These are phyloP conservation scores for Drepana falcataria DNA, from an alignment of 2,888 invertebrate genomes.

Conservation along the genomic window DNA sequence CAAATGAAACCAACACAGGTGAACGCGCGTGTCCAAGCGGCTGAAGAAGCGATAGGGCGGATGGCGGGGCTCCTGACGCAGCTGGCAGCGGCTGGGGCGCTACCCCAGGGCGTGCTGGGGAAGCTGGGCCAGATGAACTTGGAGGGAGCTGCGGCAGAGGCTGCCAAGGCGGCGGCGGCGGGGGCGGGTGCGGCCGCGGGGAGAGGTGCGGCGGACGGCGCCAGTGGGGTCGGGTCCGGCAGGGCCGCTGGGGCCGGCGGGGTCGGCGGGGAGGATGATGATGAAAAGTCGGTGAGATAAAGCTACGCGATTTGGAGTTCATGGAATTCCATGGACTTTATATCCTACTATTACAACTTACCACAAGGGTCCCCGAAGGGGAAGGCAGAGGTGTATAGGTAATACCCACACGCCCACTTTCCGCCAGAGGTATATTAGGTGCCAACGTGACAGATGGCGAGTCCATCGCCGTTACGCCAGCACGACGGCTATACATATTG, in stretches of 20 bases:
- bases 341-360: too few relatives aligned
- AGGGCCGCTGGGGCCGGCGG: not conserved
- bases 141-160: constrained; percentile 4
- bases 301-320: too few relatives aligned
- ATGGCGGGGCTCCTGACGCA: constrained; percentile 44
- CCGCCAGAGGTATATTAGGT: too few relatives aligned
- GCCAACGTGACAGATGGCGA: too few relatives aligned
- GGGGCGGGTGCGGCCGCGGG: constrained; percentile 52
- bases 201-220: not conserved
- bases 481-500: too few relatives aligned
- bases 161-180: constrained; percentile 4
- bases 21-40: constrained; percentile 41
- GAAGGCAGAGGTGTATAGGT: too few relatives aligned
- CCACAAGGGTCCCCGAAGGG: too few relatives aligned
- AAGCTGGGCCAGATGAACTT: constrained; percentile 69
- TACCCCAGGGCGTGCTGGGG: constrained; percentile 30
- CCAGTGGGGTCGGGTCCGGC: too few relatives aligned
- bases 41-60: constrained; percentile 40
- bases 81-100: constrained; percentile 34
- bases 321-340: too few relatives aligned
- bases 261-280: not conserved
- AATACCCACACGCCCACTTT: too few relatives aligned
- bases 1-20: constrained; percentile 22
- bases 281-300: constrained; percentile 1
- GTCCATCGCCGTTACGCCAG: too few relatives aligned